These are phyloP conservation scores for Delia radicum DNA, from an alignment of 1,140 invertebrate genomes.

Conservation along the genomic window DNA sequence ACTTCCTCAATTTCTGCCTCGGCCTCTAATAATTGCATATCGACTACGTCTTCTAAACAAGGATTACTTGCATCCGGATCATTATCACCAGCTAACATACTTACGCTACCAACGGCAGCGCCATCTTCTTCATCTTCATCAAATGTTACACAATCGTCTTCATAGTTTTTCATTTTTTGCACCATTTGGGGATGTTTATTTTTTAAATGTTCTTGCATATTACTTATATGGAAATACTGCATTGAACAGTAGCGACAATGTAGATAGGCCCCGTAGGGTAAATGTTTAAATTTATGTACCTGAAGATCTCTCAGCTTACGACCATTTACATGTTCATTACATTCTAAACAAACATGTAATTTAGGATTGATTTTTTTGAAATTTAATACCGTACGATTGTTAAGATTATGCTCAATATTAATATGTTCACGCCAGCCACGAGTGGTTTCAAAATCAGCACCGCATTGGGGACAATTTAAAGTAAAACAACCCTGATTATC, in stretches of 20 bases:
- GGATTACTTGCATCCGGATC: background rate
- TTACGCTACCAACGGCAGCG: background rate
- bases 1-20: conserved; percentile 24
- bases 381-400: conserved; percentile 36
- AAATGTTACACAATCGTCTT: background rate
- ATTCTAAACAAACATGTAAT: conserved; percentile 42
- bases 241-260: conserved; percentile 33
- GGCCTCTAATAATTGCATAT: conserved; percentile 16
- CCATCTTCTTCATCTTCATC: conserved; percentile 1
- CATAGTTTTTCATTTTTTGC: background rate
- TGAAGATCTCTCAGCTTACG: conserved; percentile 39
- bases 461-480: conserved; percentile 45
- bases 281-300: conserved; percentile 43
- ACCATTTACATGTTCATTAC: conserved; percentile 41
- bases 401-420: conserved; percentile 38
- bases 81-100: background rate
- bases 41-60: background rate
- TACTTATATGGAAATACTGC: conserved; percentile 26
- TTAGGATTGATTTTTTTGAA: conserved; percentile 38
- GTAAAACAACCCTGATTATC: conserved; percentile 34
- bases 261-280: conserved; percentile 44
- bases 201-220: conserved; percentile 26
- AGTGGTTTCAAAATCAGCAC: conserved; percentile 36
- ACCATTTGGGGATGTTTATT: conserved; percentile 29
- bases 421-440: conserved; percentile 43